Conservation (phyloP, 1,140 invertebrate genomes). For the Heliconius hewitsoni region DNA sequence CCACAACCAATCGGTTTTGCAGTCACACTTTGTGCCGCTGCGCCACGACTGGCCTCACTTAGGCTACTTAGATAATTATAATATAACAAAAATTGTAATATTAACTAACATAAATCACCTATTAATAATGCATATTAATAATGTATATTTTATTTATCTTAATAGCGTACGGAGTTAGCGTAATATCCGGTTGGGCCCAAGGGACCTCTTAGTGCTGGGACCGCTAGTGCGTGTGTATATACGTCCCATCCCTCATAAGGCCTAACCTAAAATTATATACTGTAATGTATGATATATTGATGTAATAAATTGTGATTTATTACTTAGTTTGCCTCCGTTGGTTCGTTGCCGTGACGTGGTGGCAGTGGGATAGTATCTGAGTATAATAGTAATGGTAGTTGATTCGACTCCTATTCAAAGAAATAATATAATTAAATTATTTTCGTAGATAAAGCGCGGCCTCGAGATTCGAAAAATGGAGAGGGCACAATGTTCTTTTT, state of each 20-base stretch:
- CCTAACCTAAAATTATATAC: conserved; percentile 5
- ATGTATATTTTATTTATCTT: conserved; percentile 5
- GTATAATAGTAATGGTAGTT: too few species aligned
- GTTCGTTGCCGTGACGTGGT: too few species aligned
- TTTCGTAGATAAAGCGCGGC: too few species aligned
- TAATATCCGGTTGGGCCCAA: conserved; percentile 25
- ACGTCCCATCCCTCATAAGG: neutral
- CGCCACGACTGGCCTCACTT: too few species aligned
- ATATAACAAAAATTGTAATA: neutral
- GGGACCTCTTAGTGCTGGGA: conserved; percentile 15
- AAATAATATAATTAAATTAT: too few species aligned
- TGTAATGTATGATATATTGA: neutral
- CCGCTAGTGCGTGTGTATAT: conserved; percentile 1
- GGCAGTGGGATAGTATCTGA: too few species aligned
- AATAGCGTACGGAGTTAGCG: conserved; percentile 5
- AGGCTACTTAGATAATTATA: neutral
- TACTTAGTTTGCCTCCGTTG: neutral
- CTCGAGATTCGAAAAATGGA: too few species aligned
- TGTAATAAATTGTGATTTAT: conserved; percentile 7
- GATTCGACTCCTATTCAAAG: too few species aligned
- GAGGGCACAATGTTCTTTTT: too few species aligned
- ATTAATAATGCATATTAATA: neutral
- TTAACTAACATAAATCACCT: neutral
- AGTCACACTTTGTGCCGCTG: too few species aligned
- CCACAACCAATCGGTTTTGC: too few species aligned